Evolutionary conservation across 1,140 invertebrate species (phyloP).

Genomic region (Ephestia elutella): DNA sequence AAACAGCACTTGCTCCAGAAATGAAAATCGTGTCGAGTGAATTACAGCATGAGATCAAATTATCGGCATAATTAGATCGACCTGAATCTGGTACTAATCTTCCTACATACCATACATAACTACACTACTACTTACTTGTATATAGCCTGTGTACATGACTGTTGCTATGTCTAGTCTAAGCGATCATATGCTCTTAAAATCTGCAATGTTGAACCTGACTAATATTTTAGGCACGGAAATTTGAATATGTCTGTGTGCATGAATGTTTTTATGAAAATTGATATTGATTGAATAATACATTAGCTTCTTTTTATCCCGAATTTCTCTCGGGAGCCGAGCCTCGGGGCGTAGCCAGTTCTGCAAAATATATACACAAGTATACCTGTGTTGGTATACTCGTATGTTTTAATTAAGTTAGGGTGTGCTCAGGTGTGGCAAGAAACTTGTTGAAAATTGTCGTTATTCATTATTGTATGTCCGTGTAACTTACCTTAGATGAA

Average conservation of each 20-base stretch:
- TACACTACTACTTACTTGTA: not conserved
- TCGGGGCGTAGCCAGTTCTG: too few relatives aligned
- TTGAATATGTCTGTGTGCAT: too few relatives aligned
- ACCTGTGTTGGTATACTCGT: not conserved
- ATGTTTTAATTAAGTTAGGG: not conserved
- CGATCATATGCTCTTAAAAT: not conserved
- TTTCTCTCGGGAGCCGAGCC: too few relatives aligned
- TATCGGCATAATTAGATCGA: constrained; percentile 9
- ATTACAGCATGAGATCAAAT: constrained; percentile 9
- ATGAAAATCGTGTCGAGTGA: not conserved
- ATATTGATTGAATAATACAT: too few relatives aligned
- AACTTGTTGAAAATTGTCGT: not conserved
- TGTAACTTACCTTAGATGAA: too few relatives aligned
- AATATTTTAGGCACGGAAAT: too few relatives aligned
- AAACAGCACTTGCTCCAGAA: not conserved
- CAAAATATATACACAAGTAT: not conserved
- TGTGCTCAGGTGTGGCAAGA: constrained; percentile 10
- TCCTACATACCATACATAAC: not conserved
- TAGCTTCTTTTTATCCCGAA: too few relatives aligned
- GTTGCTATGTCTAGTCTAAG: not conserved
- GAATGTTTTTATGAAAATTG: too few relatives aligned
- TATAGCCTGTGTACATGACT: too few relatives aligned
- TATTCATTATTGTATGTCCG: not conserved
- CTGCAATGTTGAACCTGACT: too few relatives aligned
- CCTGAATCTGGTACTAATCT: constrained; percentile 12